Conservation (phyloP, 1,140 invertebrate species). For the Tachypleus tridentatus region DNA sequence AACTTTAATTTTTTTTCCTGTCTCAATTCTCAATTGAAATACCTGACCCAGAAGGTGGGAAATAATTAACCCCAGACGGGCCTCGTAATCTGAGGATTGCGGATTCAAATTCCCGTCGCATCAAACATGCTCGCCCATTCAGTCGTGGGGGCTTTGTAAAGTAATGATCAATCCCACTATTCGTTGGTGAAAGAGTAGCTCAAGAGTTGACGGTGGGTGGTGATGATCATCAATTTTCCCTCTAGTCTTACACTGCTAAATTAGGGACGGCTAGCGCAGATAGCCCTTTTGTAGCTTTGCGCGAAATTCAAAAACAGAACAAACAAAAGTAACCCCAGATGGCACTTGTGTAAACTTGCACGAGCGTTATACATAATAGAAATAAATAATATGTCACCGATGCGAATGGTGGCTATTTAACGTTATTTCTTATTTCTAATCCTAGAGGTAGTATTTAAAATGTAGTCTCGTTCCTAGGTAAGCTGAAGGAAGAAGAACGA, state of each 20-base stretch:
- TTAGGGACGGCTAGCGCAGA: not conserved
- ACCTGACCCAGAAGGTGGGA: too few species aligned
- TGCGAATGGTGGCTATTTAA: not conserved
- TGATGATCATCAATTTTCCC: too few species aligned
- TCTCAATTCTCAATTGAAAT: too few species aligned
- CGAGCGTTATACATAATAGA: slow-evolving; percentile 15
- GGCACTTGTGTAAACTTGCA: slow-evolving; percentile 3
- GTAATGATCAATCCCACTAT: too few species aligned
- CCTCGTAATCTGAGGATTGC: not conserved
- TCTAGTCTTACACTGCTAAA: too few species aligned
- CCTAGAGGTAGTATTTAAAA: not conserved
- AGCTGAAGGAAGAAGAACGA: slow-evolving; percentile 39
- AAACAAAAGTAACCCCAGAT: not conserved
- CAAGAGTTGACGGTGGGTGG: too few species aligned
- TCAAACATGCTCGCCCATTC: not conserved
- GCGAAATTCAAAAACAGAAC: not conserved
- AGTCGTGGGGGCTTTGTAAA: too few species aligned
- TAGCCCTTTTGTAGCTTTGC: not conserved
- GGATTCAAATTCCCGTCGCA: not conserved
- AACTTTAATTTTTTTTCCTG: too few species aligned
- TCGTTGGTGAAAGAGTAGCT: too few species aligned
- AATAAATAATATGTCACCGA: slow-evolving; percentile 8
- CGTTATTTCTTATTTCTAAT: not conserved
- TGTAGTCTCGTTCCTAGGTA: slow-evolving; percentile 19
- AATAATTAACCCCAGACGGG: too few species aligned